Evolutionary conservation across 2,113 vertebrate genomes (phyloP).

Genomic region (Heterotis niloticus): DNA sequence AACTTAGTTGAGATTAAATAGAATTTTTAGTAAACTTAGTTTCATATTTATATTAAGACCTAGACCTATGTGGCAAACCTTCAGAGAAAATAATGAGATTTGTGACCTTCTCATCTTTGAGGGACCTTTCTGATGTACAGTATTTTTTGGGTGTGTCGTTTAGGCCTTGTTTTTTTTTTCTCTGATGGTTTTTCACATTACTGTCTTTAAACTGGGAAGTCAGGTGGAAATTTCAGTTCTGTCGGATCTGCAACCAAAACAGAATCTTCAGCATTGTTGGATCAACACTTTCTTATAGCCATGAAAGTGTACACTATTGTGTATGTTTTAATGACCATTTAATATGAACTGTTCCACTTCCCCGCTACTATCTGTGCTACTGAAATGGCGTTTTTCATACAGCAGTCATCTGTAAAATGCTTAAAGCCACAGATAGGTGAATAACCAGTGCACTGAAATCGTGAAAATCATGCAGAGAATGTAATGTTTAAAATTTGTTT

Average conservation of each 20-base stretch:
- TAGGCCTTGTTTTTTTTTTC: neutral
- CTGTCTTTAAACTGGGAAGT: neutral
- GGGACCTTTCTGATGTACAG: neutral
- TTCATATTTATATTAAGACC: neutral
- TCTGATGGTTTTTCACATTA: neutral
- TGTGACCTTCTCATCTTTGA: neutral
- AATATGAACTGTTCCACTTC: too few species aligned
- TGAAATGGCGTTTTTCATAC: too few species aligned
- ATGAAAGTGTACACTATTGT: neutral
- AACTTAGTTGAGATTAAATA: neutral
- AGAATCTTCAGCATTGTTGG: neutral
- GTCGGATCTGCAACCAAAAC: neutral
- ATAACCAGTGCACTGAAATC: constrained; percentile 6
- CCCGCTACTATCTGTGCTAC: too few species aligned
- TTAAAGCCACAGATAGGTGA: neutral
- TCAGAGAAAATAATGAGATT: neutral
- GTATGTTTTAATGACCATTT: neutral
- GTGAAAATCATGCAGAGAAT: constrained; percentile 22
- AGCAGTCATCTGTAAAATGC: too few species aligned
- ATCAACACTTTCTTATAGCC: neutral
- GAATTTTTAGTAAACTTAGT: neutral
- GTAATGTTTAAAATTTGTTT: too few species aligned
- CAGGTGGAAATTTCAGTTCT: neutral
- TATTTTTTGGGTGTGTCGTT: neutral
- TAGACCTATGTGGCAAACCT: neutral